Evolutionary conservation across 2,888 invertebrate genomes (phyloP), one percentile per base, ranked within the genome.

Genomic region (Allygus modestus): DNA sequence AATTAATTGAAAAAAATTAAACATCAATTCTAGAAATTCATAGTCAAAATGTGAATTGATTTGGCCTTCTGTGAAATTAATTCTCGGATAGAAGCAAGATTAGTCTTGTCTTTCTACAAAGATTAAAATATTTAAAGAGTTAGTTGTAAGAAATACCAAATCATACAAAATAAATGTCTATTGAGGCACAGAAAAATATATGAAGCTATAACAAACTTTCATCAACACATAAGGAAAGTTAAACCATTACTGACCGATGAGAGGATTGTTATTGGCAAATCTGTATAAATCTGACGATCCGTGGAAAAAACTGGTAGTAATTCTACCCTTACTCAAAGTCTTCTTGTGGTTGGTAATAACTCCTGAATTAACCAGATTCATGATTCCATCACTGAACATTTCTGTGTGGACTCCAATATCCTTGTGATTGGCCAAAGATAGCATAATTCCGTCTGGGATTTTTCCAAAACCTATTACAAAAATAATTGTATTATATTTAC

Each of bases 371-470:
- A 97, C 96, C 75, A 99, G 93, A 88, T 97, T 97, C 26, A 98
- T 95, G 71, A 98, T 96, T 15, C 98, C 98, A 83, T 97, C 96
- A 88, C 97, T 96, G 92, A 99, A 98, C 98, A 99, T 98, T 92
- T 99, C 98, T 0, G 98, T 98, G 91, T 99, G 98, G 84, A 99
- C 95, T 31, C 99, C 98, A 51, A 99, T 93, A 90, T 99, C 96
- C 89, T 97, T 97, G 92, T 99, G 98, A 88, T 94, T 92, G 85
- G 92, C 94, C 84, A 98, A 91, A 0, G 94, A 93, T 0, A 94
- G 92, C 0, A 99, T 92, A 0, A 98, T 97, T 0, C 98, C 98
- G 90, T 99, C 98, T 0, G 99, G 99, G 88, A 99, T 98, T 88
- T 94, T 96, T 85, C 99, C 99, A 89, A 99, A 98, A 89, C 98